Evolutionary conservation across 2,113 vertebrate genomes (phyloP).

Genomic region (Urocolius indicus): DNA sequence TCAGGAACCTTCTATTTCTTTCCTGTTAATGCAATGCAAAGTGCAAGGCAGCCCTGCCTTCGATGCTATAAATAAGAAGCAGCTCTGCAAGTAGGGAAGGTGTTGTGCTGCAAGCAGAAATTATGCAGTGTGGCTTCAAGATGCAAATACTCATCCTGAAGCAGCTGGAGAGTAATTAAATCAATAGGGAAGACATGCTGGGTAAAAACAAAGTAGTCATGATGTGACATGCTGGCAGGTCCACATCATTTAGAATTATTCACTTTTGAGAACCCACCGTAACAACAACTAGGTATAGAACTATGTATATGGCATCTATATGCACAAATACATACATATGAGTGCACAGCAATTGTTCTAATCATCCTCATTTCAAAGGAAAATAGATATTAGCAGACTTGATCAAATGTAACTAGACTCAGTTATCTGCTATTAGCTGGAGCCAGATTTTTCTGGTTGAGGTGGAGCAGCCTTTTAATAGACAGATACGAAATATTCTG

Average conservation of each 20-base stretch:
- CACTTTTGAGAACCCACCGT: neutral
- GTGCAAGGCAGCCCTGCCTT: neutral
- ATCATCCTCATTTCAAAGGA: neutral
- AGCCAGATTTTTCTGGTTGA: neutral
- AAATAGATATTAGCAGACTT: neutral
- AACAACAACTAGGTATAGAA: neutral
- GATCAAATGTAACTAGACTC: neutral
- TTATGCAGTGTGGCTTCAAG: neutral
- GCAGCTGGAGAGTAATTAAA: constrained; percentile 55
- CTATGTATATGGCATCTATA: neutral
- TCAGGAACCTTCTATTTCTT: neutral
- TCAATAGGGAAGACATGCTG: neutral
- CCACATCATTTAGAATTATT: neutral
- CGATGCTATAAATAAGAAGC: neutral
- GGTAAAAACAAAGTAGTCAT: constrained; percentile 11
- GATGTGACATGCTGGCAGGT: neutral
- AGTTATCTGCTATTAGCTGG: neutral
- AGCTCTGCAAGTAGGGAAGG: neutral
- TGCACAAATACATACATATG: neutral
- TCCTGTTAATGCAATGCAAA: neutral
- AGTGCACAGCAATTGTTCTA: neutral
- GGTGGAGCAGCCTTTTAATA: neutral
- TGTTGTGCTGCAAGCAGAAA: constrained; percentile 31
- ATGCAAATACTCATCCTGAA: constrained; percentile 2
- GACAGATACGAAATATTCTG: neutral